phyloP scores from a whole-genome alignment of 2,888 invertebrate genomes.

The Leptinotarsa juncta region DNA sequence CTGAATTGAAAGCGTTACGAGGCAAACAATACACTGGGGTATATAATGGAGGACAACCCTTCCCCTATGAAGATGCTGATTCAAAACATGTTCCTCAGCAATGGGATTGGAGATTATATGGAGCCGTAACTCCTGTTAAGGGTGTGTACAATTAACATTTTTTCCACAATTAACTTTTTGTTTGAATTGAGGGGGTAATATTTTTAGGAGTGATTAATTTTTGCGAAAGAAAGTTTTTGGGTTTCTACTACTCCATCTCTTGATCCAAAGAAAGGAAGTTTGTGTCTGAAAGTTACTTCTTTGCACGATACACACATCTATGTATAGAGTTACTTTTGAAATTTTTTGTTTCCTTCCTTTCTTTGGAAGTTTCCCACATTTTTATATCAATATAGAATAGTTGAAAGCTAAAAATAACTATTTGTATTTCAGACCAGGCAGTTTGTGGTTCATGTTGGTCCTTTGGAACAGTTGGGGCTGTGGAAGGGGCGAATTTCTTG shows the following conservation, averaged over 20 bases:
- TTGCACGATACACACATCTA: too few relatives aligned
- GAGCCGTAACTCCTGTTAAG: constrained; percentile 95
- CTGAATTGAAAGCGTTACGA: constrained; percentile 80
- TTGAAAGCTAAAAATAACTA: too few relatives aligned
- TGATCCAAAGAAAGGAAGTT: too few relatives aligned
- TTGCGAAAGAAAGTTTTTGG: too few relatives aligned
- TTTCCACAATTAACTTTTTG: background rate
- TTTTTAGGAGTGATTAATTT: too few relatives aligned
- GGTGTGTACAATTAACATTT: constrained; percentile 63
- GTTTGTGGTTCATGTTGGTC: constrained; percentile 98
- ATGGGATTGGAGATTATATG: constrained; percentile 91
- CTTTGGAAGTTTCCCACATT: too few relatives aligned
- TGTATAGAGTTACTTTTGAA: too few relatives aligned
- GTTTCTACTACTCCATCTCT: too few relatives aligned
- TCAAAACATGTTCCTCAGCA: constrained; percentile 76
- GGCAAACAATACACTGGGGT: constrained; percentile 74
- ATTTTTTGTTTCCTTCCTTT: too few relatives aligned
- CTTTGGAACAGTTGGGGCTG: constrained; percentile 92
- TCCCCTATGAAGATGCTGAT: constrained; percentile 74
- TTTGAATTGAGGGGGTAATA: too few relatives aligned
- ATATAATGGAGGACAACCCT: constrained; percentile 82
- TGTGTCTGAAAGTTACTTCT: too few relatives aligned
- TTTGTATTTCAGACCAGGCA: constrained; percentile 81
- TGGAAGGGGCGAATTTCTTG: constrained; percentile 92
- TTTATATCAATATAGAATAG: too few relatives aligned